Evolutionary conservation across 2,888 invertebrate species (phyloP).

Genomic region (Nomada goodeniana): DNA sequence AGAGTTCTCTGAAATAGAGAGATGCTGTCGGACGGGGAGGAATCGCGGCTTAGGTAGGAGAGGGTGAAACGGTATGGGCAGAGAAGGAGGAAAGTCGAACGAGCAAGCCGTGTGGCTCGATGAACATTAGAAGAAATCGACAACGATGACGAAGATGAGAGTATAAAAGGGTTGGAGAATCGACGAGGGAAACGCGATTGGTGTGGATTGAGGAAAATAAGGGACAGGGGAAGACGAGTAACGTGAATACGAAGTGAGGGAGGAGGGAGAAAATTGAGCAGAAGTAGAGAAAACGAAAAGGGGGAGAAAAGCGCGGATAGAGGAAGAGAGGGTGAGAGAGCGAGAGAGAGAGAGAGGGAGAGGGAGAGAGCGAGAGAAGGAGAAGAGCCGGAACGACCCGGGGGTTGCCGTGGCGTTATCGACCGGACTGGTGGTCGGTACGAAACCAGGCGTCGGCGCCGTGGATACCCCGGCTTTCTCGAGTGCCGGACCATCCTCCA

Average conservation of each 20-base stretch:
- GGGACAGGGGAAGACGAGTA: background rate
- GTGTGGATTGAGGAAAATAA: slow-evolving; percentile 15
- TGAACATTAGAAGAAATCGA: slow-evolving; percentile 4
- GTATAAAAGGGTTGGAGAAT: background rate
- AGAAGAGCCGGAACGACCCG: slow-evolving; percentile 75
- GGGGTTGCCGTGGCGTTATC: slow-evolving; percentile 81
- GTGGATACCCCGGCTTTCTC: slow-evolving; percentile 75
- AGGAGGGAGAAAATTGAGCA: slow-evolving; percentile 32
- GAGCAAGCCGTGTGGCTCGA: slow-evolving; percentile 2
- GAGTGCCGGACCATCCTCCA: slow-evolving; percentile 73
- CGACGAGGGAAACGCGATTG: background rate
- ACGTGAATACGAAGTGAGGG: slow-evolving; percentile 17
- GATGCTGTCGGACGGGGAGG: slow-evolving; percentile 13
- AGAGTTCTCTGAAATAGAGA: slow-evolving; percentile 2
- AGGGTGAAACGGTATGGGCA: slow-evolving; percentile 6
- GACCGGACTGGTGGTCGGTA: slow-evolving; percentile 77
- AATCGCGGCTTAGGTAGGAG: slow-evolving; percentile 17
- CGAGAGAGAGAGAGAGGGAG: slow-evolving; percentile 36
- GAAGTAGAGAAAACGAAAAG: background rate
- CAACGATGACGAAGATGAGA: slow-evolving; percentile 1
- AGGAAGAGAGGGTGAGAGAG: slow-evolving; percentile 33
- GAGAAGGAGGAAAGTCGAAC: slow-evolving; percentile 8
- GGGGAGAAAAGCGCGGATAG: slow-evolving; percentile 26
- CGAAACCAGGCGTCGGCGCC: slow-evolving; percentile 75
- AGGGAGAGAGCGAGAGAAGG: slow-evolving; percentile 43